Percentiles rank a stretch among this genome's conserved stretches.
Evolutionary conservation across 2,888 invertebrate species (phyloP).

Genomic region (Rotaria magnacalcarata): DNA sequence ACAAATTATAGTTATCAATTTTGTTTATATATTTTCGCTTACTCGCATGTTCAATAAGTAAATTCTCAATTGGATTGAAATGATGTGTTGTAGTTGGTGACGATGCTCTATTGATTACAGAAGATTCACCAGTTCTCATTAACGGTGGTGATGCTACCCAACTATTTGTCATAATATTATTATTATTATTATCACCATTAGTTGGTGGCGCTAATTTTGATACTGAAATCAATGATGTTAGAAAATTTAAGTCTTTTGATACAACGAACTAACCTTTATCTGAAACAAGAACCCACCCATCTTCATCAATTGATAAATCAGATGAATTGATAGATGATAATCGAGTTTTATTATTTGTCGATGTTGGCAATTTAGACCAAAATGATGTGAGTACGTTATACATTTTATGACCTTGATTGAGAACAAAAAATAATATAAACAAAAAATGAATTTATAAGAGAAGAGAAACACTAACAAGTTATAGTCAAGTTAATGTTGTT

Average conservation of each 20-base stretch:
- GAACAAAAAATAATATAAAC: neutral
- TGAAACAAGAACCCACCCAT: neutral
- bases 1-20: neutral
- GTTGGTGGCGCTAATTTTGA: neutral
- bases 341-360: constrained; percentile 13
- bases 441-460: neutral
- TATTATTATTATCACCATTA: neutral
- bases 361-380: neutral
- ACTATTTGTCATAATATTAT: constrained; percentile 17
- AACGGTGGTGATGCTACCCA: constrained; percentile 27
- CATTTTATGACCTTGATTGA: neutral
- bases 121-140: neutral
- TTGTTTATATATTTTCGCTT: neutral
- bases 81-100: constrained; percentile 6
- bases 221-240: neutral
- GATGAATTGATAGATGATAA: neutral
- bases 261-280: neutral
- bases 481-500: neutral
- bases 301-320: neutral
- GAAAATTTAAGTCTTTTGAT: neutral
- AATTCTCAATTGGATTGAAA: constrained; percentile 28
- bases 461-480: neutral
- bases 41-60: constrained; percentile 35
- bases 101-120: neutral
- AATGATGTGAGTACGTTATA: neutral